Base-by-base conservation (phyloP, 2,797 vertebrate genomes). In the Salmo trutta region DNA sequence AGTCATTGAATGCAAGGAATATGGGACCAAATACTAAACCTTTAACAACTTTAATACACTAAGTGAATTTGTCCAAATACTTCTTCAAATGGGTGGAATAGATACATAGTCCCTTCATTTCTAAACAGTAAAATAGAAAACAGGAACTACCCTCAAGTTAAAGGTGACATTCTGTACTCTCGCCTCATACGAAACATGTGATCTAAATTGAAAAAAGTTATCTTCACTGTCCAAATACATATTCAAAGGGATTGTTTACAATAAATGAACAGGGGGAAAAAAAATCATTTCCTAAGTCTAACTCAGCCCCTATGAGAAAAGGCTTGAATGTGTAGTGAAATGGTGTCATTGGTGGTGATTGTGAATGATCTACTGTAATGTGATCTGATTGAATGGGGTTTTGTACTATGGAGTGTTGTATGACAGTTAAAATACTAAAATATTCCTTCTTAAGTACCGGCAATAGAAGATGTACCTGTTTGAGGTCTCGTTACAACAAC, bases 381-480 rank as follows among this genome's bases (percentile, higher is more conserved):
- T 27, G 59, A 64, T 21, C 7, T 77, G 14, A 47, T 62, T 78
- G 16, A 29, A 54, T 66, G 16, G 75, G 81, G 68, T 52, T 79
- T 78, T 16, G 65, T 31, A 31, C 27, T 15, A 29, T 33, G 4
- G 65, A 29, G 65, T 64, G 21, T 31, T 33, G 3, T 67, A 67
- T 16, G 65, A 75, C 77, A 78, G 33, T n/a, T 75, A 71, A 80
- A 86, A 83, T 67, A 67, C 17, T 56, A 24, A 41, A 36, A 71
- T 24, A 54, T 5, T 0, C 15, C 8, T 53, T 24, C 52, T 21
- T 24, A 36, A 69, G 74, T 75, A 65, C 21, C 24, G 4, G 7
- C 67, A 53, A 29, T 41, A 62, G 21, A 75, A 77, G 76, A 75
- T 8, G 4, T 4, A 64, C 24, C 59, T 17, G 27, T 16, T 66